Conservation (phyloP, 2,888 invertebrate genomes). For the Apotomis capreana region DNA sequence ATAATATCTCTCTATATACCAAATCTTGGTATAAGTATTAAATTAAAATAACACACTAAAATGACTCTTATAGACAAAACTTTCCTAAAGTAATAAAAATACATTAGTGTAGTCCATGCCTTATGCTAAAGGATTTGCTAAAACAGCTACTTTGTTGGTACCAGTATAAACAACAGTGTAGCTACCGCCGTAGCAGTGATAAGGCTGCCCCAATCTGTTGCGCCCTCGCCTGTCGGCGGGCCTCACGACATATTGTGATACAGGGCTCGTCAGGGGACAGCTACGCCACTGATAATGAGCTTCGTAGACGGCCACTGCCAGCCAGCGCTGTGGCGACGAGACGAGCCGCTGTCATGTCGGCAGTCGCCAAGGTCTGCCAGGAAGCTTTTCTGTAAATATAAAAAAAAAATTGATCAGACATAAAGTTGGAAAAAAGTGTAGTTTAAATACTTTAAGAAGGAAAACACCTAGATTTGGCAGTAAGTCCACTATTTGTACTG, state of each 20-base stretch:
- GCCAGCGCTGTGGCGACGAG: not conserved
- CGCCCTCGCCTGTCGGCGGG: no score
- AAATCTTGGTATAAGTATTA: not conserved
- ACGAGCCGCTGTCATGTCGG: conserved; percentile 8
- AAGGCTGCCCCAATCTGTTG: no score
- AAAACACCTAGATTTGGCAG: no score
- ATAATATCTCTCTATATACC: conserved; percentile 15
- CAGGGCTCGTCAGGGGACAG: no score
- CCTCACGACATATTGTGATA: no score
- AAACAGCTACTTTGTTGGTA: not conserved
- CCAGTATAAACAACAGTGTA: not conserved
- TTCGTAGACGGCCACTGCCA: not conserved
- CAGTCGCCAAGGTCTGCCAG: conserved; percentile 27
- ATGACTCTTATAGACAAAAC: conserved; percentile 3
- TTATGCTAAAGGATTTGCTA: conserved; percentile 3
- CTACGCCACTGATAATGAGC: no score
- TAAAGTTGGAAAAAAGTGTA: not conserved
- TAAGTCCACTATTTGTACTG: no score
- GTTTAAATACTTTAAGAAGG: not conserved
- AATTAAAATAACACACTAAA: not conserved
- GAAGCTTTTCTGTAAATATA: conserved; percentile 21
- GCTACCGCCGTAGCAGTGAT: no score
- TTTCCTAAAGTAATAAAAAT: conserved; percentile 12
- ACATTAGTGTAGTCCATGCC: not conserved
- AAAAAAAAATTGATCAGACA: not conserved